A percentile compares a stretch with the other conserved stretches of the same genome.
Evolutionary conservation across 2,888 invertebrate species (phyloP).

Genomic region (Laothoe populi): DNA sequence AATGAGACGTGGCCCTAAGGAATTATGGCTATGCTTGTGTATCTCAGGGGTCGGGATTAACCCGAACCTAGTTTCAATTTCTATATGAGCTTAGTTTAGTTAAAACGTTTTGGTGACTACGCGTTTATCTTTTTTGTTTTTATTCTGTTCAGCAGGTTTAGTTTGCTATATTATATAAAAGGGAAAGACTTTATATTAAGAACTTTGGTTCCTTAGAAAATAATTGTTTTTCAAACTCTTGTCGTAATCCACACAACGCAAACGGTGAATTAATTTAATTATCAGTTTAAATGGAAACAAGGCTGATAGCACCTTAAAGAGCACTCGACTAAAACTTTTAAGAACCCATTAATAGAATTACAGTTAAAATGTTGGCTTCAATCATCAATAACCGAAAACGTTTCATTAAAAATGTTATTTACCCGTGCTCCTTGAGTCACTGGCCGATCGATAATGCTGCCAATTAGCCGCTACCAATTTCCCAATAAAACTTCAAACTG

Average conservation of each 20-base stretch:
- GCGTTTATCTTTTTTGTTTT: conserved; percentile 3
- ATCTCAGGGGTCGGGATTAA: conserved; percentile 73
- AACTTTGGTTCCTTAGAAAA: background rate
- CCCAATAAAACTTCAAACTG: conserved; percentile 85
- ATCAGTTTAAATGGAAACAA: conserved; percentile 46
- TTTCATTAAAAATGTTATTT: conserved; percentile 62
- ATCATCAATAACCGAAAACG: conserved; percentile 48
- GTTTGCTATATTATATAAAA: background rate
- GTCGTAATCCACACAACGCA: background rate
- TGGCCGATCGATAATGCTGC: conserved; percentile 77
- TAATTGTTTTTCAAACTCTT: background rate
- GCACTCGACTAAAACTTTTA: conserved; percentile 47
- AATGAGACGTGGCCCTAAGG: conserved; percentile 84
- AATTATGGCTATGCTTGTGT: conserved; percentile 82
- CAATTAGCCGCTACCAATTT: conserved; percentile 84
- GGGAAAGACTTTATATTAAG: background rate
- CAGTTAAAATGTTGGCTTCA: conserved; percentile 46
- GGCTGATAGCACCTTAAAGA: conserved; percentile 45
- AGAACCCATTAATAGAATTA: conserved; percentile 48
- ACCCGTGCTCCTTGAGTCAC: conserved; percentile 61
- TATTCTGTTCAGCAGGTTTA: background rate
- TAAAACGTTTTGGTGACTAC: background rate
- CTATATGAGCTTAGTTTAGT: conserved; percentile 60
- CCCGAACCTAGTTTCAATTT: conserved; percentile 80
- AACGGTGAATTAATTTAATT: conserved; percentile 29